These are phyloP conservation scores for Pandemis heparana DNA, from an alignment of 2,888 invertebrate genomes.

Conservation along the genomic window DNA sequence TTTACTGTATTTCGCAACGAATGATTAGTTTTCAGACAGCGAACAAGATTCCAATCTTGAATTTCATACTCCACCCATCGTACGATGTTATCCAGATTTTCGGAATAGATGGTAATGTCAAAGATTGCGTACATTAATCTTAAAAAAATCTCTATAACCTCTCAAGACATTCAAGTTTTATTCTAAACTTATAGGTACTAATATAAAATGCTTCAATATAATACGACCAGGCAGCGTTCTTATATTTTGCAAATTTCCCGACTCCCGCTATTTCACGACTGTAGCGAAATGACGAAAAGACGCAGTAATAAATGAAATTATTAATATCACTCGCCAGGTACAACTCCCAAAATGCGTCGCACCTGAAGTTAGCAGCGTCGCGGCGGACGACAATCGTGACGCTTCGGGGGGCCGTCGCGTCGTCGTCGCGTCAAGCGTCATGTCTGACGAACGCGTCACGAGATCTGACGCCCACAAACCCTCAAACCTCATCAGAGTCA, in stretches of 20 bases:
- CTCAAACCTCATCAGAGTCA: conserved; percentile 51
- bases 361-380: conserved; percentile 81
- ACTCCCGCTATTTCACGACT: neutral
- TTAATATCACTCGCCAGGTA: conserved; percentile 53
- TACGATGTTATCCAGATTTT: too few relatives aligned
- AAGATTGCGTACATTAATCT: too few relatives aligned
- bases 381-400: conserved; percentile 72
- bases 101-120: too few relatives aligned
- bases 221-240: neutral
- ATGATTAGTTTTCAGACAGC: too few relatives aligned
- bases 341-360: conserved; percentile 78
- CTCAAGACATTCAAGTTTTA: too few relatives aligned
- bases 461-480: conserved; percentile 66
- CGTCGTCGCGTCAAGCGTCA: conserved; percentile 88
- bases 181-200: neutral
- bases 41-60: too few relatives aligned
- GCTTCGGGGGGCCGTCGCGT: conserved; percentile 82
- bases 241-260: too few relatives aligned
- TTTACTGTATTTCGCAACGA: too few relatives aligned
- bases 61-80: too few relatives aligned
- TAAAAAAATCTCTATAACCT: too few relatives aligned
- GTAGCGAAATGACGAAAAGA: neutral
- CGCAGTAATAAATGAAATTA: conserved; percentile 19
- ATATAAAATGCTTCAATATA: neutral
- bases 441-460: conserved; percentile 85